Evolutionary conservation across 2,888 invertebrate species (phyloP), one percentile per base, ranked within the genome.

Genomic region (Pseudeuparius sepicola): DNA sequence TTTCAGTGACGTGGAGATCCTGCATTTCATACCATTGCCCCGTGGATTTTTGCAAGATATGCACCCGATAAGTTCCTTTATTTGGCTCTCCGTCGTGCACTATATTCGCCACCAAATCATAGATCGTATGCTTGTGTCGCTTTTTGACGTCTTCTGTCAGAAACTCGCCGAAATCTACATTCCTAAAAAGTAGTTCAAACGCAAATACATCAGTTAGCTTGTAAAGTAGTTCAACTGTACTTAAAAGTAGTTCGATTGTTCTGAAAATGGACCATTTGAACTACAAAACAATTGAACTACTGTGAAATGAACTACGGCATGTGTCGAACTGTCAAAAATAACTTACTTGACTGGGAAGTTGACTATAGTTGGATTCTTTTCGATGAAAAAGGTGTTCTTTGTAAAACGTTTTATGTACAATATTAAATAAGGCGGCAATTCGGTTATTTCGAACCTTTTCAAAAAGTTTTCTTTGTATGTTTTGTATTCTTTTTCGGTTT

Each of bases 311-410:
- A n/a, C n/a, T n/a, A n/a, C n/a, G n/a, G n/a, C n/a, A n/a, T n/a
- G n/a, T n/a, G n/a, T n/a, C n/a, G n/a, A n/a, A n/a, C n/a, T n/a
- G n/a, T n/a, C 39, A 37, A 39, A 27, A 41, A 41, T 34, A 24
- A 73, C 84, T 77, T 69, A 94, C 90, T 92, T 94, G 40, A 98
- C 92, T 3, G 98, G 98, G 60, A 99, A 99, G 62, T 99, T 99
- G 2, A 99, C 97, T 54, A 99, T 99, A 0, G 98, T 99, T 2
- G 96, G 96, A 68, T 99, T 99, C 65, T 99, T 99, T 61, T 99
- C 98, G 11, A 94, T 75, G 55, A 94, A 98, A 66, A 97, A 99
- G 4, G 93, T 94, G 59, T 98, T 99, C 64, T 94, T 98, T 1
- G 94, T 96, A 61, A 99, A 99, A 43, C 98, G 71, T 66, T 97